A percentile compares a stretch with the other conserved stretches of the same genome.
These are phyloP conservation scores for Brenthis hecate DNA, from an alignment of 2,888 invertebrate genomes.

Conservation along the genomic window DNA sequence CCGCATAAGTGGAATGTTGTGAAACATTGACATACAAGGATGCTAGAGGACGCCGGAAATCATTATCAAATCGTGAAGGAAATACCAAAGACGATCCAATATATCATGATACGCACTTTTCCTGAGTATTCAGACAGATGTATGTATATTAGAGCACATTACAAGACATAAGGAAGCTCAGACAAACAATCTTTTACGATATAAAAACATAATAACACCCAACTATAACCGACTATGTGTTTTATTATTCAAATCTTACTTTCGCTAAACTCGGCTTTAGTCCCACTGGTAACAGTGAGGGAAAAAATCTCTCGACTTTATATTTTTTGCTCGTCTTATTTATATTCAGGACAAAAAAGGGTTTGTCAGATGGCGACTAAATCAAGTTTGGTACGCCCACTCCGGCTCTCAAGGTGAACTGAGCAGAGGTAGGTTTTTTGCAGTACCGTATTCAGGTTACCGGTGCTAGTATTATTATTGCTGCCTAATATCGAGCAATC, in stretches of 20 bases:
- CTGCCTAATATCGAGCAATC: constrained; percentile 19
- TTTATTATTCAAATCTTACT: constrained; percentile 76
- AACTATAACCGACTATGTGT: constrained; percentile 65
- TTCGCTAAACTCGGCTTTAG: constrained; percentile 67
- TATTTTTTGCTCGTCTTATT: constrained; percentile 74
- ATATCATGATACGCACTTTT: constrained; percentile 47
- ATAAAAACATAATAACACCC: constrained; percentile 60
- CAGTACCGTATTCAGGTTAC: constrained; percentile 56
- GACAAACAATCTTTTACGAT: constrained; percentile 43
- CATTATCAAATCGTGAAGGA: constrained; percentile 78
- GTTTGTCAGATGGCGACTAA: constrained; percentile 78
- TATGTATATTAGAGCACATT: constrained; percentile 47
- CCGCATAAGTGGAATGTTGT: constrained; percentile 61
- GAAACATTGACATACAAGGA: constrained; percentile 70
- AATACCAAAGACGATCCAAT: constrained; percentile 57
- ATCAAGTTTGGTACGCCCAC: constrained; percentile 77
- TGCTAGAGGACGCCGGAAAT: constrained; percentile 75
- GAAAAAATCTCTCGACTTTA: constrained; percentile 64
- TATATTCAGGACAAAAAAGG: constrained; percentile 80
- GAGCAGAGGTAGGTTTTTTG: constrained; percentile 68
- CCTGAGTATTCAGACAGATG: constrained; percentile 43
- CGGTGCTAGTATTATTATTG: constrained; percentile 54
- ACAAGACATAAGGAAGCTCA: constrained; percentile 47
- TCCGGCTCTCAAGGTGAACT: constrained; percentile 71
- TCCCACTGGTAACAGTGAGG: constrained; percentile 58